Evolutionary conservation across 2,888 invertebrate species (phyloP), one percentile per base, ranked within the genome.

Genomic region (Phaonia tiefii): DNA sequence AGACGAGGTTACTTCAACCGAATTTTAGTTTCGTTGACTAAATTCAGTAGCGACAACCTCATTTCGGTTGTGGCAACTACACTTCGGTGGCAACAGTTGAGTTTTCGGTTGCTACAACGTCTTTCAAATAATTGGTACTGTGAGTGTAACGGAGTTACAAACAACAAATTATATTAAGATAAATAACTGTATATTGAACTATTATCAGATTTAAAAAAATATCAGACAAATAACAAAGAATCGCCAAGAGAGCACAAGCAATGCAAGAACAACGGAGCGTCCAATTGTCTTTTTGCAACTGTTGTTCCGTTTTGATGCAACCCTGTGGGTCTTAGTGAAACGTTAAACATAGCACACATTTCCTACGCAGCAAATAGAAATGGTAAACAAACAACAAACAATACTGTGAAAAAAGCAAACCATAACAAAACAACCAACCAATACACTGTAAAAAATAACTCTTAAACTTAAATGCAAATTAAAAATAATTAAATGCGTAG

Each of bases 281-380:
- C 90, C 90, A 90, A 90, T 90, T 90, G 90, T 90, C 90, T 90
- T 90, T 89, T 88, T 90, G 90, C 90, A 90, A 90, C 90, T 90
- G 90, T 90, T 90, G 90, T 90, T 90, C 89, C 87, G 90, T 89
- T 88, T 89, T 89, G 90, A 88, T 89, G 90, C 88, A 89, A 87
- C 83, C 83, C 86, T 85, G 87, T 84, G 83, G 72, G 78, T 65
- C 73, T 82, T 69, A 79, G 71, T 56, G 78, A 78, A 81, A 67
- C 58, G 20, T 39, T n/a, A 13, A 11, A 39, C 60, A 60, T 10
- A 13, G 54, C 54, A 54, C 54, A 54, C 54, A 25, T 22, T 51
- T 54, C 4, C 13, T 20, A 25, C 25, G 58, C 58, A 11, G 31
- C 60, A 39, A 1, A 7, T 15, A 15, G 20, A 31, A 39, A 7